Percentiles rank a stretch among this genome's conserved stretches.
These are phyloP conservation scores for Rotaria macrura DNA, from an alignment of 2,888 invertebrate species.

Conservation along the genomic window DNA sequence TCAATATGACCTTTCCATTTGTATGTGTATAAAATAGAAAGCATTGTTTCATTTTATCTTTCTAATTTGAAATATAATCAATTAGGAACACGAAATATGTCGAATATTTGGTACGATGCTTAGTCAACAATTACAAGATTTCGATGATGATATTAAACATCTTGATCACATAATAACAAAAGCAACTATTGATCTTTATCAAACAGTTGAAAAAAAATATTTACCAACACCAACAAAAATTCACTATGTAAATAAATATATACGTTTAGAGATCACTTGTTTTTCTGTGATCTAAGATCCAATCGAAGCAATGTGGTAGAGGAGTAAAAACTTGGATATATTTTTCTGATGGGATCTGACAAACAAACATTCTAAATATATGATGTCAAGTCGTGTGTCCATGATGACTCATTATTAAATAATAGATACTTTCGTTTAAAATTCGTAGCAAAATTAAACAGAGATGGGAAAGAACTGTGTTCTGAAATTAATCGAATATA, in stretches of 20 bases:
- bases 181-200: slow-evolving; percentile 50
- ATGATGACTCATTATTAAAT: too few relatives aligned
- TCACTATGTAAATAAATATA: slow-evolving; percentile 42
- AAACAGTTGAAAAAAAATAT: slow-evolving; percentile 43
- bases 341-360: too few relatives aligned
- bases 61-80: not conserved
- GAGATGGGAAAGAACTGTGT: too few relatives aligned
- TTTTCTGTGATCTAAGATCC: too few relatives aligned
- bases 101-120: slow-evolving; percentile 68
- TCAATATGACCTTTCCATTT: slow-evolving; percentile 63
- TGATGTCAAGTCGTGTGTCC: too few relatives aligned
- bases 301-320: too few relatives aligned
- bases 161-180: slow-evolving; percentile 50
- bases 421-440: too few relatives aligned
- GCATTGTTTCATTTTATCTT: not conserved
- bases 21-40: slow-evolving; percentile 36
- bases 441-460: too few relatives aligned
- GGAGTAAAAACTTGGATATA: too few relatives aligned
- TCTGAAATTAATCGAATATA: too few relatives aligned
- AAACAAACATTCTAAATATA: too few relatives aligned
- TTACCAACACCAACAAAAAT: slow-evolving; percentile 51
- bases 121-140: slow-evolving; percentile 64
- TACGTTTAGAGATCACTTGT: too few relatives aligned
- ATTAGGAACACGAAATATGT: slow-evolving; percentile 54
- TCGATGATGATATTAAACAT: slow-evolving; percentile 66